These are phyloP conservation scores for Drosophila arizonae DNA, from an alignment of 1,140 invertebrate genomes.

Conservation along the genomic window DNA sequence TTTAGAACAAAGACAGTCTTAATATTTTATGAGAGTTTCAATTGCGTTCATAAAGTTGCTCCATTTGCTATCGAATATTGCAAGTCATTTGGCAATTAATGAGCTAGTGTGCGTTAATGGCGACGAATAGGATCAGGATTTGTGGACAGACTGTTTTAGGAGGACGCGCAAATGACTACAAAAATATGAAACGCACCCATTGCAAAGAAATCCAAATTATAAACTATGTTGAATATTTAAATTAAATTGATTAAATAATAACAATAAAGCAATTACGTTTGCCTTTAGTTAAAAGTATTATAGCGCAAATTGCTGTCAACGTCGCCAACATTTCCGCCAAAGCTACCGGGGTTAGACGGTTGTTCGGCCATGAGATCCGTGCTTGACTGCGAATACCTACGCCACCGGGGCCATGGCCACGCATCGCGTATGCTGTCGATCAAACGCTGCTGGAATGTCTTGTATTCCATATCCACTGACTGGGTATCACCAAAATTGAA, in stretches of 20 bases:
- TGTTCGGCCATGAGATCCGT: conserved; percentile 73
- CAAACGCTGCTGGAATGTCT: conserved; percentile 91
- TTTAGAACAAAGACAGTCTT: conserved; percentile 78
- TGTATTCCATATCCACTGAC: conserved; percentile 90
- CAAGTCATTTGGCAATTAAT: conserved; percentile 65
- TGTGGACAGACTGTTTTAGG: conserved; percentile 15
- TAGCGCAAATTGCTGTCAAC: conserved; percentile 79
- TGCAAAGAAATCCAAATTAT: conserved; percentile 52
- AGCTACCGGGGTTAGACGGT: conserved; percentile 37
- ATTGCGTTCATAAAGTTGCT: conserved; percentile 44
- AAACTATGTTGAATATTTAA: conserved; percentile 58
- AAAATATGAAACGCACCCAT: conserved; percentile 41
- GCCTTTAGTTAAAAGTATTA: conserved; percentile 69
- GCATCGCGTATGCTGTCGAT: conserved; percentile 88
- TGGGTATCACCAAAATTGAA: conserved; percentile 92
- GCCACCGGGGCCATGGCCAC: conserved; percentile 59
- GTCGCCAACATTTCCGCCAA: conserved; percentile 62
- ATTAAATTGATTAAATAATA: conserved; percentile 65
- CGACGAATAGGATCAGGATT: conserved; percentile 13
- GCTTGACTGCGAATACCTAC: conserved; percentile 68
- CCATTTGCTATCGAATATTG: conserved; percentile 50
- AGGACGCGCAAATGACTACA: conserved; percentile 51
- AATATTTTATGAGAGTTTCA: conserved; percentile 43
- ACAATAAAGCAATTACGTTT: conserved; percentile 43
- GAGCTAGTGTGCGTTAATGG: conserved; percentile 61